Evolutionary conservation across 2,888 invertebrate genomes (phyloP).

Genomic region (Lithophane ornitopus): DNA sequence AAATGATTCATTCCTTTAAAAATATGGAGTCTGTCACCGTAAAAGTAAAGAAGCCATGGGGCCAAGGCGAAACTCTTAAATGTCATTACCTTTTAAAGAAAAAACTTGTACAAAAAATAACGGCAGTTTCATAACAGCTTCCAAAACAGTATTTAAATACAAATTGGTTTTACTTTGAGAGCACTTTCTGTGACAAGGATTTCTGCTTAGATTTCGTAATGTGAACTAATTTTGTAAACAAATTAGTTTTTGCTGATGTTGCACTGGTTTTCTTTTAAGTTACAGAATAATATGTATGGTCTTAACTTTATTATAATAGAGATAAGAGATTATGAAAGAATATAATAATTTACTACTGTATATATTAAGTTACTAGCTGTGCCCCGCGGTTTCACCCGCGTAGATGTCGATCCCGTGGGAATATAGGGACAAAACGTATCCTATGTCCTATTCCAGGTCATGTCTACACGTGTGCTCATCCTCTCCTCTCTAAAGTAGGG

Average conservation of each 20-base stretch:
- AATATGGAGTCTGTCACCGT: slow-evolving; percentile 10
- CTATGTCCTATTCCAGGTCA: no score
- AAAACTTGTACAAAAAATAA: slow-evolving; percentile 27
- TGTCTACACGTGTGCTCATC: no score
- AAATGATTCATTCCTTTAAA: slow-evolving; percentile 1
- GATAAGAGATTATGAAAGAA: background rate
- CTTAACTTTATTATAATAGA: background rate
- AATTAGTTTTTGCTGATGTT: slow-evolving; percentile 2
- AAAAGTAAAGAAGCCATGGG: slow-evolving; percentile 22
- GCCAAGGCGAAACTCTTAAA: slow-evolving; percentile 49
- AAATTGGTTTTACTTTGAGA: slow-evolving; percentile 35
- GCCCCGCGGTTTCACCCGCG: no score
- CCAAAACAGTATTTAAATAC: slow-evolving; percentile 46
- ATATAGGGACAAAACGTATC: no score
- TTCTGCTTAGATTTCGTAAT: slow-evolving; percentile 20
- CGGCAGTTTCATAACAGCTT: slow-evolving; percentile 36
- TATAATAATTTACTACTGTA: background rate
- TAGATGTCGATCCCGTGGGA: no score
- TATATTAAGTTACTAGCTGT: no score
- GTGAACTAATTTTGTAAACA: slow-evolving; percentile 29
- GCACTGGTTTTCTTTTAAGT: background rate
- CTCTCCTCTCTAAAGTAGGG: no score
- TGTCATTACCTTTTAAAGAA: slow-evolving; percentile 29
- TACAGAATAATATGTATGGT: background rate
- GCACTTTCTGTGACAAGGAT: slow-evolving; percentile 51